Evolutionary conservation across 2,888 invertebrate species (phyloP), one percentile per base, ranked within the genome.

Genomic region (Callyntrura guangdongensis): DNA sequence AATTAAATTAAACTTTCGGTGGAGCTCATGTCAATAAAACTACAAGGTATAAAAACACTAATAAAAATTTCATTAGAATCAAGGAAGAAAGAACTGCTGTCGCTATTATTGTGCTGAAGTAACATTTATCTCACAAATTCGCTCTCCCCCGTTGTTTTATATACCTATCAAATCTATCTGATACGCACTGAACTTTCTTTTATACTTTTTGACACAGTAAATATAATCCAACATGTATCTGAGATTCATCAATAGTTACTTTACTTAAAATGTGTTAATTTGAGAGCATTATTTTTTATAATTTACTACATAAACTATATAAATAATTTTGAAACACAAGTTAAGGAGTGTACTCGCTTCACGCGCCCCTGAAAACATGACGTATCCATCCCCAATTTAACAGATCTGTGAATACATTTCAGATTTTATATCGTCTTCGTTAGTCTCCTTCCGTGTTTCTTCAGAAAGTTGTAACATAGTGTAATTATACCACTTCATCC

Each of bases 11-110:
- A 25, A 27, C 27, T 59, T 17, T 25, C 25, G 64, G 64, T 64
- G 64, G 64, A 25, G 25, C 25, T 64, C 27, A 12, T 64, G 27
- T 25, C 36, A 2, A 36, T 36, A 36, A 36, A 11, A 64, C 4
- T 27, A 64, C 64, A 64, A 25, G 64, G 64, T 64, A 64, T 64
- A 27, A 64, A 53, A 59, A 64, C 25, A 27, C 22, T 64, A n/a
- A 64, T 14, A 14, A 22, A 64, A 25, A 27, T 4, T 12, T 4
- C 36, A 36, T 14, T 64, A 22, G 27, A 64, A 22, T n/a, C 64
- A 27, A 27, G 25, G 11, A 27, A 27, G 27, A 8, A 22, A 25
- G 12, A n/a, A 17, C 27, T 25, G 25, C 25, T 64, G 64, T 27
- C 27, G 25, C 25, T 27, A 22, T 64, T 25, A 64, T 5, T 64